Percentiles rank a stretch among this genome's conserved stretches.
These are phyloP conservation scores for Maniola hyperantus DNA, from an alignment of 2,888 invertebrate genomes.

Conservation along the genomic window DNA sequence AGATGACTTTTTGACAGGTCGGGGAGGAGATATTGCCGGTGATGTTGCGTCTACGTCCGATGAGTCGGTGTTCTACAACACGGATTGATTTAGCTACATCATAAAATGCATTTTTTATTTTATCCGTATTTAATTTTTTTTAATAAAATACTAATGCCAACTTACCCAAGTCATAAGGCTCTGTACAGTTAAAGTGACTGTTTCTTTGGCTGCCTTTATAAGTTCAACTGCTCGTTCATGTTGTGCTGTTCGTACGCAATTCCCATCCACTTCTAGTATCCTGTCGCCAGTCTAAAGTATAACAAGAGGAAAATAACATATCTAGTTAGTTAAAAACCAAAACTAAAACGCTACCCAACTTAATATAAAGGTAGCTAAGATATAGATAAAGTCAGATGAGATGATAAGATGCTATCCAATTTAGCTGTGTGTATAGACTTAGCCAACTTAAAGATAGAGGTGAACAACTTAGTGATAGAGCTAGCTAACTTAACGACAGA, in stretches of 20 bases:
- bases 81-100: not conserved
- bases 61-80: slow-evolving; percentile 70
- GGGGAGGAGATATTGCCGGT: slow-evolving; percentile 55
- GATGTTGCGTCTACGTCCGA: slow-evolving; percentile 69
- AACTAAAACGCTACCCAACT: too few species aligned
- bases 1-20: slow-evolving; percentile 59
- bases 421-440: too few species aligned
- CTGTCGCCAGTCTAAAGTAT: slow-evolving; percentile 90
- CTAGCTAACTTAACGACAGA: not conserved
- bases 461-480: not conserved
- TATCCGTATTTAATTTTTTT: too few species aligned
- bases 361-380: not conserved
- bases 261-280: slow-evolving; percentile 95
- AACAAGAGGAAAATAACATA: not conserved
- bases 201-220: slow-evolving; percentile 94
- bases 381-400: too few species aligned
- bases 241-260: slow-evolving; percentile 93
- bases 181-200: slow-evolving; percentile 95
- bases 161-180: slow-evolving; percentile 87
- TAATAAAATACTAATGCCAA: slow-evolving; percentile 39
- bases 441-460: not conserved
- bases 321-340: not conserved
- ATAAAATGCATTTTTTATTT: too few species aligned
- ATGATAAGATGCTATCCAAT: too few species aligned
- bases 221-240: slow-evolving; percentile 97